Percentiles rank a stretch among this genome's conserved stretches.
Evolutionary conservation across 2,888 invertebrate genomes (phyloP).

Genomic region (Aporophyla nigra): DNA sequence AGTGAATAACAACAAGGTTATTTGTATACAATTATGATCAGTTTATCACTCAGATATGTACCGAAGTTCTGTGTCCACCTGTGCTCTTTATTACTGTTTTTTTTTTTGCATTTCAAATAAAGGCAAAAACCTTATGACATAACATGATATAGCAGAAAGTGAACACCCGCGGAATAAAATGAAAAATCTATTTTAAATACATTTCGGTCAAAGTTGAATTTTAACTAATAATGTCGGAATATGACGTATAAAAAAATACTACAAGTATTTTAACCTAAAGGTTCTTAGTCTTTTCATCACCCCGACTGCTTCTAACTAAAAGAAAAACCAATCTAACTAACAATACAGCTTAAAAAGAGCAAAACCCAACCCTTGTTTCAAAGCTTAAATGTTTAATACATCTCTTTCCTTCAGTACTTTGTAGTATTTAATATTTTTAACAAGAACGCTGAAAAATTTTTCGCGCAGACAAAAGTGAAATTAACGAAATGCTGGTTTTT

Average conservation of each 20-base stretch:
- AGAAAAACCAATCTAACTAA: conserved; percentile 27
- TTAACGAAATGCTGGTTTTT: conserved; percentile 51
- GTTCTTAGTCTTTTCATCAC: conserved; percentile 2
- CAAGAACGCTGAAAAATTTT: conserved; percentile 26
- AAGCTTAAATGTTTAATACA: conserved; percentile 37
- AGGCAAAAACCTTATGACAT: background rate
- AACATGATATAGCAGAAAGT: background rate
- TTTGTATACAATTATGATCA: background rate
- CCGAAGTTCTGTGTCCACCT: too few relatives aligned
- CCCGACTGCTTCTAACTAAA: background rate
- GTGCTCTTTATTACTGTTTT: background rate
- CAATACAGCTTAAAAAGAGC: conserved; percentile 21
- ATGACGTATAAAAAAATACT: background rate
- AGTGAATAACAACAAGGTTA: background rate
- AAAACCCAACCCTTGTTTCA: conserved; percentile 9
- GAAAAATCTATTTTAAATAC: background rate
- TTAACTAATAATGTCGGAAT: background rate
- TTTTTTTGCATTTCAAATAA: background rate
- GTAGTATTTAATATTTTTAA: conserved; percentile 51
- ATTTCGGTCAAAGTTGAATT: background rate
- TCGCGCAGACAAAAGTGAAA: conserved; percentile 64
- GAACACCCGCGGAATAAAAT: background rate
- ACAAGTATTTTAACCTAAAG: background rate
- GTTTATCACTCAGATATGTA: background rate
- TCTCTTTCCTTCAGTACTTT: conserved; percentile 18